Percentiles rank a stretch among this genome's conserved stretches.
phyloP scores from a whole-genome alignment of 1,140 invertebrate species.

The Adelges cooleyi region DNA sequence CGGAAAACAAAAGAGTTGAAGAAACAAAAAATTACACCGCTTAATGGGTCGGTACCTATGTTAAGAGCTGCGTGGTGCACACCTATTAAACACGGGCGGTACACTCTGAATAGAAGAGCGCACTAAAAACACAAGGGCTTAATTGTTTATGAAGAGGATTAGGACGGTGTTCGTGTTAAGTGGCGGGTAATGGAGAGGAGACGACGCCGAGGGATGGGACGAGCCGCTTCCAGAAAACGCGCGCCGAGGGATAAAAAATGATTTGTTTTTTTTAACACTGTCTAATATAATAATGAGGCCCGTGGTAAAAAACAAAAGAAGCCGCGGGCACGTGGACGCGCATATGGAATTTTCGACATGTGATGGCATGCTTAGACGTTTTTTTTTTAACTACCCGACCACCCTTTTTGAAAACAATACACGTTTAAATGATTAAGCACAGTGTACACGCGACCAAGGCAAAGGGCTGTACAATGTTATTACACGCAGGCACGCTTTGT shows the following conservation, averaged over 20 bases:
- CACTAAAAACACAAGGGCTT: conserved; percentile 18
- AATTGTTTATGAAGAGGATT: conserved; percentile 19
- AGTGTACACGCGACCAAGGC: too few species aligned
- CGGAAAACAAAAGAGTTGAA: too few species aligned
- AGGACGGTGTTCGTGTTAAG: conserved; percentile 24
- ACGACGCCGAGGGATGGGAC: not conserved
- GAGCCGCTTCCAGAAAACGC: not conserved
- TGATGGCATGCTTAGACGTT: not conserved
- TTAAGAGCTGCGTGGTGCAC: too few species aligned
- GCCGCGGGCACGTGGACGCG: not conserved
- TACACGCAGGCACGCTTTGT: too few species aligned
- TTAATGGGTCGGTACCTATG: too few species aligned
- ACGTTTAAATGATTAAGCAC: too few species aligned
- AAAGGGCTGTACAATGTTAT: too few species aligned
- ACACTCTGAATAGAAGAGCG: not conserved
- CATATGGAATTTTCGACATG: not conserved
- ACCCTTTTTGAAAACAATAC: not conserved
- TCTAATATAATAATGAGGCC: not conserved
- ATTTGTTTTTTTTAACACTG: conserved; percentile 25
- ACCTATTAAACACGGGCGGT: not conserved
- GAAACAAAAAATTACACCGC: too few species aligned
- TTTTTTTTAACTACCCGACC: not conserved
- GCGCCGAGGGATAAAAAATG: conserved; percentile 1
- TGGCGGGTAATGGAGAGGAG: not conserved
- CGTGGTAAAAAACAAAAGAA: conserved; percentile 12